phyloP scores from a whole-genome alignment of 2,113 vertebrate genomes.

The Ariopsis seemanni region DNA sequence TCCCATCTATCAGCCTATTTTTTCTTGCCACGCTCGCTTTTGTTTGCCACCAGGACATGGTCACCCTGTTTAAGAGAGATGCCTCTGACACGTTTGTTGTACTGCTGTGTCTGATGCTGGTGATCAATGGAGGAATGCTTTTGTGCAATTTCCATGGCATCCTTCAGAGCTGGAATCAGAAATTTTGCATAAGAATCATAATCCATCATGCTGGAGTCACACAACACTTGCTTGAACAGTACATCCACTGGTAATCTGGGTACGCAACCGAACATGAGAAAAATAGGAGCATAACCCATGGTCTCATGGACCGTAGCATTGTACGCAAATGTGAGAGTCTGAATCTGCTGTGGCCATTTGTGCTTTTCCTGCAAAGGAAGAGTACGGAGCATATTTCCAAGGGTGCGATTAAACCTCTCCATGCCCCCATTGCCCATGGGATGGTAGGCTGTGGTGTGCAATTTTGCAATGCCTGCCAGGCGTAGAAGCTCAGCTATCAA shows the following conservation, averaged over 20 bases:
- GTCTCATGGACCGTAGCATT: neutral
- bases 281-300: neutral
- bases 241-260: too few relatives aligned
- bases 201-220: too few relatives aligned
- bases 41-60: neutral
- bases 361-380: neutral
- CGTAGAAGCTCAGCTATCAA: slow-evolving; percentile 3
- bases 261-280: neutral
- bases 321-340: neutral
- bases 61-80: too few relatives aligned
- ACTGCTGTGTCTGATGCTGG: neutral
- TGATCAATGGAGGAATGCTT: too few relatives aligned
- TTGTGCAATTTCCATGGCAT: too few relatives aligned
- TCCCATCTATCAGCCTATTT: slow-evolving; percentile 28
- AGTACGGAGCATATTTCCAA: neutral
- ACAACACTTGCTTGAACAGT: too few relatives aligned
- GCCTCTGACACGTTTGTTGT: too few relatives aligned
- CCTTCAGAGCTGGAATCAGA: too few relatives aligned
- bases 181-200: too few relatives aligned
- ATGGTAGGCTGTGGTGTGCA: neutral
- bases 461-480: neutral
- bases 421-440: neutral
- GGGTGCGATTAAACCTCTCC: neutral
- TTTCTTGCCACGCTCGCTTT: neutral
- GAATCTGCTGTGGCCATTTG: neutral